Conservation (phyloP, 2,888 invertebrate species). For the Gasteruption jaculator region DNA sequence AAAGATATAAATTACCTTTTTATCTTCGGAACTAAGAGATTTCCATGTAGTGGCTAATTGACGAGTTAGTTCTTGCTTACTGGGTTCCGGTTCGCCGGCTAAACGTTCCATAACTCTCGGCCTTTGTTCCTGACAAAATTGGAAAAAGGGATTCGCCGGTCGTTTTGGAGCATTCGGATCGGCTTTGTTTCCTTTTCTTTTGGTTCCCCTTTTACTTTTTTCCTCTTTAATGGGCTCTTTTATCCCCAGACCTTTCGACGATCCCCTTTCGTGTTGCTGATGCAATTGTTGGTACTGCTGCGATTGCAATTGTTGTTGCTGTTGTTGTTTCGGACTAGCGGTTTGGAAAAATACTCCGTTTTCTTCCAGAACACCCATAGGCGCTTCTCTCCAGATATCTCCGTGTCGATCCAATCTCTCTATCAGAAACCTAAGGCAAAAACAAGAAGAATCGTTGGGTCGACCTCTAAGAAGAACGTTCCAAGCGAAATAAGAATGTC, state of each 20-base stretch:
- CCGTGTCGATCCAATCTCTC: constrained; percentile 66
- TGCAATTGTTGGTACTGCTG: too few species aligned
- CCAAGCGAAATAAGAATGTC: constrained; percentile 29
- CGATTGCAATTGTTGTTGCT: constrained; percentile 34
- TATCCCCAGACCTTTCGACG: too few species aligned
- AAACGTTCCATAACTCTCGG: constrained; percentile 68
- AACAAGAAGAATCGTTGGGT: neutral
- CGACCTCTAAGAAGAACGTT: neutral
- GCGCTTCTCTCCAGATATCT: constrained; percentile 64
- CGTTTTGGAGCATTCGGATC: constrained; percentile 77
- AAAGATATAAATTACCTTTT: constrained; percentile 56
- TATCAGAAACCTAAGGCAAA: constrained; percentile 57
- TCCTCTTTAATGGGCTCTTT: constrained; percentile 38
- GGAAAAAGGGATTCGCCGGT: constrained; percentile 77
- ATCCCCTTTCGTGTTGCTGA: too few species aligned
- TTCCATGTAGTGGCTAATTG: constrained; percentile 73
- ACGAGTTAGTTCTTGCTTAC: constrained; percentile 71
- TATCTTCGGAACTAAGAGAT: constrained; percentile 64
- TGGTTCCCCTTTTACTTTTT: constrained; percentile 55
- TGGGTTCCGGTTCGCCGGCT: constrained; percentile 64
- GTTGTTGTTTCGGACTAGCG: constrained; percentile 40
- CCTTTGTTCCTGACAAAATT: constrained; percentile 75
- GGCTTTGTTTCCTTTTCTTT: constrained; percentile 59
- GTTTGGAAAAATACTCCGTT: constrained; percentile 47
- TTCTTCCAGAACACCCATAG: constrained; percentile 56